Percentiles rank a stretch among this genome's conserved stretches.
These are phyloP conservation scores for Marronus borbonicus DNA, from an alignment of 2,888 invertebrate genomes.

Conservation along the genomic window DNA sequence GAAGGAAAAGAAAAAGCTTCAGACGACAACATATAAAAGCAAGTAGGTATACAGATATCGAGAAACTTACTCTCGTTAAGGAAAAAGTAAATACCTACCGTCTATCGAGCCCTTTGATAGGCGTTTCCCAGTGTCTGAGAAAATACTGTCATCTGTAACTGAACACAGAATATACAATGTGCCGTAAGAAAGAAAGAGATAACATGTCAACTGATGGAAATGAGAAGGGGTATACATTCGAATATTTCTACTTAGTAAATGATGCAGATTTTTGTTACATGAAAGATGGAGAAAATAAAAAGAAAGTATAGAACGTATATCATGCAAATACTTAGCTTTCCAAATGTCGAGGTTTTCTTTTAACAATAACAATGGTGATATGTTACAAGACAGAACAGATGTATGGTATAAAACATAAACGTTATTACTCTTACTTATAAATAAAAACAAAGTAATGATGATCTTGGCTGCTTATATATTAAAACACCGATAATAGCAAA, in stretches of 20 bases:
- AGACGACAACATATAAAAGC: constrained; percentile 11
- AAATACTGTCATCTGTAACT: constrained; percentile 72
- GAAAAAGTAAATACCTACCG: constrained; percentile 65
- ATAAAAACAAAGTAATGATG: no score
- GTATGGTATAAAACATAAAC: no score
- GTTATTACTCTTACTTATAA: no score
- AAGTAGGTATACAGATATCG: neutral
- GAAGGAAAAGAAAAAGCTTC: neutral
- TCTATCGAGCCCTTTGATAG: constrained; percentile 70
- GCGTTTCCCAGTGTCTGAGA: constrained; percentile 69
- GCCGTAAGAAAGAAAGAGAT: constrained; percentile 40
- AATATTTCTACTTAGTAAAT: neutral
- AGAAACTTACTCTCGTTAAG: constrained; percentile 9
- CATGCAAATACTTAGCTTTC: constrained; percentile 11
- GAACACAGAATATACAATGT: constrained; percentile 59
- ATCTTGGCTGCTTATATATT: no score
- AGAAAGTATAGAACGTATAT: neutral
- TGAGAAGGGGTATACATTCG: neutral
- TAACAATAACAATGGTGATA: neutral
- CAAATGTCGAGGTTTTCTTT: neutral
- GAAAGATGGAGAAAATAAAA: neutral
- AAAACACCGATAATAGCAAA: no score
- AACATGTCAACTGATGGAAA: constrained; percentile 27
- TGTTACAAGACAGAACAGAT: no score
- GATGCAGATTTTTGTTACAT: constrained; percentile 2